Base-by-base conservation (phyloP, 2,113 vertebrate genomes). In the Sceloporus undulatus region DNA sequence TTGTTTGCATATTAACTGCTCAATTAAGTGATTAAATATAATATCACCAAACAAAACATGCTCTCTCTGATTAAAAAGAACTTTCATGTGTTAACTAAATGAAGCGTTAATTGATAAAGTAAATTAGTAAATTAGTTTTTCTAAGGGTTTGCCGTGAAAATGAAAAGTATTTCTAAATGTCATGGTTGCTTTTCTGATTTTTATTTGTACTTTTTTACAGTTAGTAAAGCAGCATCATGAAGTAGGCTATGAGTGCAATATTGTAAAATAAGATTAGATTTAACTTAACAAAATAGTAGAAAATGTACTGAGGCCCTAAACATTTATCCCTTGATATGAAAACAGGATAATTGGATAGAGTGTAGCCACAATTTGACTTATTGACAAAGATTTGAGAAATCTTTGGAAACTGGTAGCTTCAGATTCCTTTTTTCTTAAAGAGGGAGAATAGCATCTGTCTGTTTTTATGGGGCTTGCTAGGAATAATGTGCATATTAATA, bases 1-100 rank as follows among this genome's bases (percentile, higher is more conserved):
- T 68, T 38, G 52, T n/a, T 21, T 68, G 76, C 19, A 66, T 78
- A 34, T 62, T 86, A 29, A 78, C 62, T 62, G 42, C 27, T 48
- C 56, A 78, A 59, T 70, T 84, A 62, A 62, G 59, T 62, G 59
- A 62, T 62, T 62, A 18, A 62, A 62, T 62, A 7, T 48, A 14
- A 79, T 38, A 38, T 79, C n/a, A 40, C 56, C 27, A 76, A 88
- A 73, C 73, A 80, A 87, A 87, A 59, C 66, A 38, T 71, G 9
- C 1, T 13, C 34, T 76, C 13, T 2, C 25, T 81, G 52, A 56
- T 40, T 87, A 42, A 87, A 80, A 74, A 21, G 73, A 6, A 5
- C 52, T 1, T 16, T 48, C 3, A 25, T 2, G n/a, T 65, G 18
- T 66, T 70, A 86, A 85, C 18, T 19, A 29, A 16, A 59, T 59